Base-by-base conservation (phyloP, 2,888 invertebrate genomes). In the Campaea margaritaria region DNA sequence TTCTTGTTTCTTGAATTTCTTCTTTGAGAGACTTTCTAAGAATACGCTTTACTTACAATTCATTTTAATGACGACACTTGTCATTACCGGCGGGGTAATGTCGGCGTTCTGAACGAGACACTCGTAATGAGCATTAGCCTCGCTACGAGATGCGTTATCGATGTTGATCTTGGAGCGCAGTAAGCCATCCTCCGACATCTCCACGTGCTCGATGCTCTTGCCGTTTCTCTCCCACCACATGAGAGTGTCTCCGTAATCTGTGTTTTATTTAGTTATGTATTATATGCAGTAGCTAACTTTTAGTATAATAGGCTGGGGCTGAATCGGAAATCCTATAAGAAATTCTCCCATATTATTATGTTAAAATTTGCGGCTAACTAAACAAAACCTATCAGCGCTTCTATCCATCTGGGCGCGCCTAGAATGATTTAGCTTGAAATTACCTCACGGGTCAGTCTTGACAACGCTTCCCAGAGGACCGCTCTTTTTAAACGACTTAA, bases 191-290 rank as follows among this genome's bases (percentile, higher is more conserved):
- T 77, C 78, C 0, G 66, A 69, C 0, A 70, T 54, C 41, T 73
- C 71, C 0, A 79, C 75, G 2, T 79, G 76, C 57, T 81, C 81
- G 0, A 83, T 67, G 7, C 80, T 62, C 0, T 62, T 67, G 0
- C 86, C 82, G 58, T 90, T 85, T 8, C 88, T 83, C 0, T 81
- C 81, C 90, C 89, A 89, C 64, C 83, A 83, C 0, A 91, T 74
- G 0, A 83, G 47, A 0, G 86, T 86, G 7, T 81, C 81, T 0
- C 78, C 73, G 27, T 81, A 75, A 0, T 76, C 86, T 88, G 64
- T n/a, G n/a, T n/a, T n/a, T n/a, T n/a, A n/a, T n/a, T n/a, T n/a
- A n/a, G n/a, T n/a, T n/a, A n/a, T n/a, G n/a, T n/a, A n/a, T n/a
- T n/a, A n/a, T n/a, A n/a, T n/a, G n/a, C n/a, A n/a, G n/a, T n/a